These are phyloP conservation scores for Aphidoletes aphidimyza DNA, from an alignment of 2,888 invertebrate species.

Conservation along the genomic window DNA sequence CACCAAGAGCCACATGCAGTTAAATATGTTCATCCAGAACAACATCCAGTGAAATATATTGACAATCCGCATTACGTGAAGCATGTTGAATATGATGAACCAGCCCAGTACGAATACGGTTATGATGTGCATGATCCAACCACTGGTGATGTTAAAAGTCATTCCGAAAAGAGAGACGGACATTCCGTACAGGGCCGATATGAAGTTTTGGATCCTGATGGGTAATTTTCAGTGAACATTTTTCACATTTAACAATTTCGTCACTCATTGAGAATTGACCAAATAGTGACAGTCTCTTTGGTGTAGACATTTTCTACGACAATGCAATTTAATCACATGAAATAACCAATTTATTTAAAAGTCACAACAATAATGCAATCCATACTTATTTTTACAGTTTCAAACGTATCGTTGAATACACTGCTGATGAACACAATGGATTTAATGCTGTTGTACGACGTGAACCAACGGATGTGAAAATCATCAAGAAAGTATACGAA, in stretches of 20 bases:
- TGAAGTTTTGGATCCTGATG: conserved; percentile 19
- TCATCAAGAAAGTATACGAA: conserved; percentile 52
- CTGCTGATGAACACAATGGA: conserved; percentile 65
- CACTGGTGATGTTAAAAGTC: conserved; percentile 24
- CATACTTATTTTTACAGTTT: conserved; percentile 6
- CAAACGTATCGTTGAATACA: conserved; percentile 65
- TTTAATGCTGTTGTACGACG: conserved; percentile 66
- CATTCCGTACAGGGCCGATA: not conserved
- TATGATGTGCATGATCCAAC: conserved; percentile 14
- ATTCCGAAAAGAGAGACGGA: not conserved
- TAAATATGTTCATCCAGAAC: not conserved
- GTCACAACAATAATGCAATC: not conserved
- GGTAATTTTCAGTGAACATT: not conserved
- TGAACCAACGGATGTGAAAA: conserved; percentile 61
- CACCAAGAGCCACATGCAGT: not conserved
- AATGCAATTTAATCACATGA: too few relatives aligned
- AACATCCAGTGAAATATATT: not conserved
- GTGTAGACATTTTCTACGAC: too few relatives aligned
- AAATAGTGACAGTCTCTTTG: too few relatives aligned
- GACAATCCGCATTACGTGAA: not conserved
- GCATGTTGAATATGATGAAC: conserved; percentile 1
- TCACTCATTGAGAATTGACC: too few relatives aligned
- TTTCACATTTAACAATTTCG: not conserved
- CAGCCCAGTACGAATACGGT: not conserved
- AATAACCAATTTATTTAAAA: too few relatives aligned